phyloP scores from a whole-genome alignment of 2,888 invertebrate genomes.

The Drosophila falleni region DNA sequence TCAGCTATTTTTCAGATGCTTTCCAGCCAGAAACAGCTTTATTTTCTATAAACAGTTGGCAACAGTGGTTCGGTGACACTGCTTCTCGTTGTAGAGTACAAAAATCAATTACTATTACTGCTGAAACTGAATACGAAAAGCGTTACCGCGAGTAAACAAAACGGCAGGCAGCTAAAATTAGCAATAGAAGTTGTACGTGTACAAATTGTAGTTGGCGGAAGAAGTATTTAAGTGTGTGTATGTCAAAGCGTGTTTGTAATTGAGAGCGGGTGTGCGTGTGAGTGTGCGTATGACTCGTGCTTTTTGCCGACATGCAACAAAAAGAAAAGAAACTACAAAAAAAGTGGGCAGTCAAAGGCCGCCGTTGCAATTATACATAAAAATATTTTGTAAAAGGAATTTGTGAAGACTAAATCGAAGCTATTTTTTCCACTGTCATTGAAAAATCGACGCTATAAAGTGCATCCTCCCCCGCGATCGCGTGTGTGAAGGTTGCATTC shows the following conservation, averaged over 20 bases:
- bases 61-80: constrained; percentile 36
- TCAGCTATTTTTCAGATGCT: too few relatives aligned
- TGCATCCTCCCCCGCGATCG: constrained; percentile 38
- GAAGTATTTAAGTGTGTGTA: constrained; percentile 12
- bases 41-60: too few relatives aligned
- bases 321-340: constrained; percentile 24
- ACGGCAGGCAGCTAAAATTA: constrained; percentile 51
- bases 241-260: constrained; percentile 18
- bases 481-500: constrained; percentile 65
- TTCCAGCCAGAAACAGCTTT: too few relatives aligned
- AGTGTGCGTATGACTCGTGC: constrained; percentile 70
- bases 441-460: constrained; percentile 24
- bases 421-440: constrained; percentile 29
- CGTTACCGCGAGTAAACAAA: constrained; percentile 59
- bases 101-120: constrained; percentile 63
- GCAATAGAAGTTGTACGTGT: constrained; percentile 56
- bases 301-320: constrained; percentile 72
- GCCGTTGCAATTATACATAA: constrained; percentile 10
- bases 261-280: constrained; percentile 42
- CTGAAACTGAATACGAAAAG: constrained; percentile 55
- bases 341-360: constrained; percentile 35
- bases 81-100: constrained; percentile 54
- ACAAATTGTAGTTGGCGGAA: constrained; percentile 25
- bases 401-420: constrained; percentile 10
- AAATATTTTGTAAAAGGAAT: constrained; percentile 8